Evolutionary conservation across 2,113 vertebrate species (phyloP).

Genomic region (Pomatostomus ruficeps): DNA sequence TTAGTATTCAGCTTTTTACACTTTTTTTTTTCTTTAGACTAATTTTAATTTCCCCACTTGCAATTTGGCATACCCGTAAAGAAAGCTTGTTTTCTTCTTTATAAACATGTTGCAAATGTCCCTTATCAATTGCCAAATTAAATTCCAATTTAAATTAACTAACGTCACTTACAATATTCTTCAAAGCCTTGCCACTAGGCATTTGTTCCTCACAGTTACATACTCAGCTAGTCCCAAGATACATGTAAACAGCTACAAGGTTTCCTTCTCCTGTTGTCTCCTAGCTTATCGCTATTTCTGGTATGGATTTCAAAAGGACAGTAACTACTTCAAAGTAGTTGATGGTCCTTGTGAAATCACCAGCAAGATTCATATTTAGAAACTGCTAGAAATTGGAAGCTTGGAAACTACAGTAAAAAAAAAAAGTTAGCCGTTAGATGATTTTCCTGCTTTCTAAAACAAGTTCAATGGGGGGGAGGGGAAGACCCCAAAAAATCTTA

Average conservation of each 20-base stretch:
- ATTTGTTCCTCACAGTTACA: not conserved
- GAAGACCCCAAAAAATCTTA: not conserved
- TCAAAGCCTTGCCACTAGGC: not conserved
- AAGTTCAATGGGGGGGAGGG: fast-evolving
- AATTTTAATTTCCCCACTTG: not conserved
- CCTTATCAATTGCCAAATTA: constrained; percentile 17
- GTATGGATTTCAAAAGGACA: not conserved
- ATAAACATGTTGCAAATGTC: not conserved
- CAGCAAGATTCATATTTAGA: not conserved
- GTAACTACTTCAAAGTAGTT: not conserved
- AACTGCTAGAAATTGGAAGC: not conserved
- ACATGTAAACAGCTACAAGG: not conserved
- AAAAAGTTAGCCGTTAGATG: not conserved
- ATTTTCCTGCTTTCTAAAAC: not conserved
- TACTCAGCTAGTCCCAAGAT: not conserved
- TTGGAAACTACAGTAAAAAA: not conserved
- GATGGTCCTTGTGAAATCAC: not conserved
- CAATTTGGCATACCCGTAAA: not conserved
- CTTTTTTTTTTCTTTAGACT: not conserved
- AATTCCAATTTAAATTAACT: constrained; percentile 20
- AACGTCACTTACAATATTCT: not conserved
- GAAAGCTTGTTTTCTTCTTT: not conserved
- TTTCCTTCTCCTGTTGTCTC: not conserved
- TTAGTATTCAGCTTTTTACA: not conserved
- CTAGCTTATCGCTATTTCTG: not conserved